phyloP scores from a whole-genome alignment of 2,888 invertebrate species.

The Reticulitermes lucifugus region DNA sequence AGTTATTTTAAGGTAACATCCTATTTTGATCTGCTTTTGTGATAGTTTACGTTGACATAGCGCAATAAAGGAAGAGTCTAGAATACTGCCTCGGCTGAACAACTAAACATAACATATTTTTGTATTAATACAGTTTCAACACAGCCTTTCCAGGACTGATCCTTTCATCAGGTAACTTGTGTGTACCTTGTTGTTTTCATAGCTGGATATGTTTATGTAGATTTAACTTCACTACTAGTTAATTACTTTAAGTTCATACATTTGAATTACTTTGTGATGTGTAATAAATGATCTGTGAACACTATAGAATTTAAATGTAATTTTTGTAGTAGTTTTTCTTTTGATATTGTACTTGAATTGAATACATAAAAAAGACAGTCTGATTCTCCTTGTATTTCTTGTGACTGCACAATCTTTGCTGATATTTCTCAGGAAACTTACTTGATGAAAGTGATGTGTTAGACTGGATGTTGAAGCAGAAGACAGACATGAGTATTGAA shows the following conservation, averaged over 20 bases:
- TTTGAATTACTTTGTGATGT: too few species aligned
- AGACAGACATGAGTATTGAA: conserved; percentile 91
- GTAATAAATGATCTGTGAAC: too few species aligned
- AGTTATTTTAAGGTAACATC: neutral
- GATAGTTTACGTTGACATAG: conserved; percentile 11
- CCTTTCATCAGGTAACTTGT: conserved; percentile 21
- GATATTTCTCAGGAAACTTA: conserved; percentile 71
- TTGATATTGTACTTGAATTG: too few species aligned
- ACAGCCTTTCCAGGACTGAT: conserved; percentile 23
- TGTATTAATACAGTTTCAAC: neutral
- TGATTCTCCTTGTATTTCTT: too few species aligned
- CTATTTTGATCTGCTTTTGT: neutral
- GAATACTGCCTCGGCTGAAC: neutral
- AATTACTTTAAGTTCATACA: too few species aligned
- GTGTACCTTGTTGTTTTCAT: neutral
- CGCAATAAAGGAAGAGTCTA: conserved; percentile 9
- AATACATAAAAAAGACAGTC: too few species aligned
- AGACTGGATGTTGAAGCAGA: conserved; percentile 92
- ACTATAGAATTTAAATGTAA: too few species aligned
- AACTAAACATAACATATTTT: neutral
- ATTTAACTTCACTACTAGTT: too few species aligned
- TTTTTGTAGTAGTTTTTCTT: too few species aligned
- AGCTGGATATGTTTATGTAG: too few species aligned
- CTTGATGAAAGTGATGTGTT: conserved; percentile 85
- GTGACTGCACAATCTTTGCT: neutral